Evolutionary conservation across 2,888 invertebrate species (phyloP), one percentile per base, ranked within the genome.

Genomic region (Eudiplozoon nipponicum): DNA sequence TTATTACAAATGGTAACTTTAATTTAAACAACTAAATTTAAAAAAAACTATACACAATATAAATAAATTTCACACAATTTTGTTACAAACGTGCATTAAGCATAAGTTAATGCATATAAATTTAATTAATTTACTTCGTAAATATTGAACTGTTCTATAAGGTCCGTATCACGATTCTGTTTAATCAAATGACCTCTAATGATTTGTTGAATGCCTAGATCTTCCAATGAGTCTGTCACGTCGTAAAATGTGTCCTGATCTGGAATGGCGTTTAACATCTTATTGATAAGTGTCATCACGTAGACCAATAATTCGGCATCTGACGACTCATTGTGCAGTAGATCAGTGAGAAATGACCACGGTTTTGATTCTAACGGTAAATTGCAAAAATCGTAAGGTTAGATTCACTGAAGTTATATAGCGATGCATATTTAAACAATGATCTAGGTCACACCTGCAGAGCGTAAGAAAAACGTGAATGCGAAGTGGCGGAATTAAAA

Each of bases 211-310:
- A 64, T 59, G 33, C 62, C 62, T 33, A 61, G 81, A 48, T 84
- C 80, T 55, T 90, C 90, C 46, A 94, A 62, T 18, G 73, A 69
- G 61, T 94, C 90, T 2, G 81, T 76, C 54, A 94, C 77, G 57
- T 94, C 86, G 54, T 86, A 94, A 60, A 84, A 94, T 18, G 75
- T 73, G 55, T 90, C 81, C 60, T 80, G 76, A 59, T 84, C 81
- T 1, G 76, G 75, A 38, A 84, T 68, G 23, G 78, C 80, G 52
- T 76, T 78, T 26, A 86, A 62, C 35, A 60, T 59, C 52, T 80
- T 77, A 60, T 94, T 94, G 50, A 94, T 72, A 41, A 94, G 67
- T 15, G 84, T 86, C 53, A 80, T 81, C 17, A 84, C 81, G 57
- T 80, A 86, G 50, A 84, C 77, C 5, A 86, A 66, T 18, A 90